Base-by-base conservation (phyloP, 1,140 invertebrate species). In the Cheumatopsyche charites region DNA sequence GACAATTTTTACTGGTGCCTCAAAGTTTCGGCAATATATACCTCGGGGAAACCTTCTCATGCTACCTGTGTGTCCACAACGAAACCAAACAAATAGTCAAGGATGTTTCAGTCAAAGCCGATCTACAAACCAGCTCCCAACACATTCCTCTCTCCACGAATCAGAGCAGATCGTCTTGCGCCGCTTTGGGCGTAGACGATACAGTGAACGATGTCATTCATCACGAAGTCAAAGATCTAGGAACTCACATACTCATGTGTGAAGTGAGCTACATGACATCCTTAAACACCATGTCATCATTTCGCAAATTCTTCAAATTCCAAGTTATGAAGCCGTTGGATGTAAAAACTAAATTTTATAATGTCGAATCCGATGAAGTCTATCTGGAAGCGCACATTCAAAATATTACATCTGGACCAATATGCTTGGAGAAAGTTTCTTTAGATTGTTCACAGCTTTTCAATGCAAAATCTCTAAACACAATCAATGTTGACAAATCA, bases 301-400 rank as follows among this genome's bases (percentile, higher is more conserved):
- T 98, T 80, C 88, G 93, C 77, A 98, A 98, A 81, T 98, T 97
- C 82, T 99, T 98, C 81, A 98, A 98, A 85, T 99, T 99, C 84
- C 94, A 98, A 89, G 97, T 99, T 0, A 88, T 97, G 71, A 98
- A 98, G 81, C 97, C 97, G 47, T 84, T 99, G 12, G 97, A 99
- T 89, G 96, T 99, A 0, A 97, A 98, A 84, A 99, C 97, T 2
- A 98, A 99, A 80, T 98, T 98, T 82, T 98, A 96, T 80, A 97
- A 97, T 88, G 92, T 94, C 15, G 96, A 98, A 88, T 94, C 93
- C 72, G 95, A 97, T 87, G 96, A 99, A 87, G 94, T 98, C 5
- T 98, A 95, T 82, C 83, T 99, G 74, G 97, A 99, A 85, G 96
- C 96, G 5, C 95, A 98, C 84, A 94, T 98, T 70, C 94, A 98